Percentiles rank a stretch among this genome's conserved stretches.
Conservation (phyloP, 30 jellyfish, hydroid and myxozoan genomes). For the Chironex yamaguchii region DNA sequence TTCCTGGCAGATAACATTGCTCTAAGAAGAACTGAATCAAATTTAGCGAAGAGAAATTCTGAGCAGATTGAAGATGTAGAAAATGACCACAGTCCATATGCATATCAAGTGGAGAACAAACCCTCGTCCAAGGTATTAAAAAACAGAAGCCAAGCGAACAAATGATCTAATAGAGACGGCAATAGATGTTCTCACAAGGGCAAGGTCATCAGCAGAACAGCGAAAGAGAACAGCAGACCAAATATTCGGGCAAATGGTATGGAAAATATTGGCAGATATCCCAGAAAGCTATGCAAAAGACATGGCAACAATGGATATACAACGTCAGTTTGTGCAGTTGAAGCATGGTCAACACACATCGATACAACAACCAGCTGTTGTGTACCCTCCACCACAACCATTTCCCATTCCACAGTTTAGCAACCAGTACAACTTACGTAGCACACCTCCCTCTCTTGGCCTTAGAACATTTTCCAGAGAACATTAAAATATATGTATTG, state of each 20-base stretch:
- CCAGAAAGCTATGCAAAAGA: slow-evolving; percentile 8
- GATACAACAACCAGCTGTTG: no score
- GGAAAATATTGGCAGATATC: neutral
- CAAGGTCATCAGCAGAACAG: neutral
- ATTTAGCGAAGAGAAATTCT: slow-evolving; percentile 4
- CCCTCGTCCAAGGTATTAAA: no score
- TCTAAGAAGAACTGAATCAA: slow-evolving; percentile 42
- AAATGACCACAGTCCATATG: no score
- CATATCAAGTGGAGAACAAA: no score
- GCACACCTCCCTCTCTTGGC: no score
- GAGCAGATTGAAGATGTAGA: slow-evolving; percentile 5
- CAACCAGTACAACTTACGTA: no score
- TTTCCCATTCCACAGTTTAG: no score
- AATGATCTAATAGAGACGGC: slow-evolving; percentile 1
- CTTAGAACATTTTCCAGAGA: no score
- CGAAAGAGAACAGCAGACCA: slow-evolving; percentile 9
- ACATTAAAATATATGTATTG: no score
- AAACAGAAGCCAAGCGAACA: neutral
- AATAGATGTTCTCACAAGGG: neutral
- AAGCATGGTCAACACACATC: no score
- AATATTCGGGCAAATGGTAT: slow-evolving; percentile 4
- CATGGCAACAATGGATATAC: neutral
- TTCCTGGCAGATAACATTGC: slow-evolving; percentile 21
- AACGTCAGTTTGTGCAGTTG: neutral
- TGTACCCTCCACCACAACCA: no score